Evolutionary conservation across 2,888 invertebrate species (phyloP).

Genomic region (Sphaeridia pumilis): DNA sequence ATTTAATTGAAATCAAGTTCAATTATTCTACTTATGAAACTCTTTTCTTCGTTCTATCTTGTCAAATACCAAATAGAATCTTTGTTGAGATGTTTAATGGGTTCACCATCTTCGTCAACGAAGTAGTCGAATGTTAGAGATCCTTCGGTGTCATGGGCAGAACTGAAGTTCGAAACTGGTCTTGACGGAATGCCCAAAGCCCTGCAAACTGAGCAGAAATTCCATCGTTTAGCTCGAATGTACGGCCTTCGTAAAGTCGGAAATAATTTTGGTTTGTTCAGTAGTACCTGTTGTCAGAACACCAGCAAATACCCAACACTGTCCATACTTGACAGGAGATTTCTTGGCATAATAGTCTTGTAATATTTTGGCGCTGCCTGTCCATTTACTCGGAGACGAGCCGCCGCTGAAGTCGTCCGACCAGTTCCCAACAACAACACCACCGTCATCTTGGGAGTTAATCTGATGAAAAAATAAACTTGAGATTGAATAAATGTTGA

Average conservation of each 20-base stretch:
- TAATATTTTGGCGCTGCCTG: slow-evolving; percentile 64
- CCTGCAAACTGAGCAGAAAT: slow-evolving; percentile 51
- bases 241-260: too few species aligned
- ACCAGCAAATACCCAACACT: slow-evolving; percentile 81
- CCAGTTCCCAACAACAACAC: slow-evolving; percentile 26
- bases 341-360: slow-evolving; percentile 47
- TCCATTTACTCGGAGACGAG: slow-evolving; percentile 65
- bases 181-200: slow-evolving; percentile 69
- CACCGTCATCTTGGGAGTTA: slow-evolving; percentile 43
- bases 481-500: not conserved
- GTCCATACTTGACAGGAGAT: slow-evolving; percentile 57
- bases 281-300: slow-evolving; percentile 60
- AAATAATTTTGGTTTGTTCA: too few species aligned
- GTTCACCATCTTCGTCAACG: slow-evolving; percentile 60
- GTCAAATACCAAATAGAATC: slow-evolving; percentile 67
- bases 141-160: slow-evolving; percentile 72
- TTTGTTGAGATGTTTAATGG: slow-evolving; percentile 65
- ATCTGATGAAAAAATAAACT: slow-evolving; percentile 40
- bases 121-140: slow-evolving; percentile 68
- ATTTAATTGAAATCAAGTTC: slow-evolving; percentile 58
- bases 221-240: too few species aligned
- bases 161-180: slow-evolving; percentile 68
- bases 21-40: too few species aligned
- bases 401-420: slow-evolving; percentile 54
- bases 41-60: not conserved